Evolutionary conservation across 2,113 vertebrate genomes (phyloP).

Genomic region (Gallinago media): DNA sequence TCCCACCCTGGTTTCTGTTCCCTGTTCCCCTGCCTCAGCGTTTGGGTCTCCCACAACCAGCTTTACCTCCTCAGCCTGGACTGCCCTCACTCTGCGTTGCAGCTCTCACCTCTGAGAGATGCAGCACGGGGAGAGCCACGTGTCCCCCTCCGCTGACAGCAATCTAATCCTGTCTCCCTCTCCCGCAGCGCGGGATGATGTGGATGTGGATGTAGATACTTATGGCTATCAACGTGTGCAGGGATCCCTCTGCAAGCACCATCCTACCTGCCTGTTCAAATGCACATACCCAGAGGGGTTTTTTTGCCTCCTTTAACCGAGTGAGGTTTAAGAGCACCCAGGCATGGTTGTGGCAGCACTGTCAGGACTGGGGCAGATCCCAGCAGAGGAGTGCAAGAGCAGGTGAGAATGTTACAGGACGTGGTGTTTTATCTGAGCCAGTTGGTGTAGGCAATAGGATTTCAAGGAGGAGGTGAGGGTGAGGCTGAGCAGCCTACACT

Average conservation of each 20-base stretch:
- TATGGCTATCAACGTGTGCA: fast-evolving
- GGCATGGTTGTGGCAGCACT: fast-evolving
- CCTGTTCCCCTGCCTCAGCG: fast-evolving
- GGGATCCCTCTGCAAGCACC: background rate
- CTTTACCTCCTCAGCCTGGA: background rate
- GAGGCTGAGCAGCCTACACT: background rate
- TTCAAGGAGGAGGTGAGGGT: background rate
- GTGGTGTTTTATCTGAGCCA: background rate
- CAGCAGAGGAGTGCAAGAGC: background rate
- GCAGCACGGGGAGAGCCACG: fast-evolving
- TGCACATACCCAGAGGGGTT: background rate
- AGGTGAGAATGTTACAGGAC: background rate
- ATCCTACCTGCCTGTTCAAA: background rate
- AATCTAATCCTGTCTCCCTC: background rate
- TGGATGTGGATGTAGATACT: background rate
- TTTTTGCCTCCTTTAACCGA: fast-evolving
- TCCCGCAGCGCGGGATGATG: fast-evolving
- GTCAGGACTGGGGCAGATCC: background rate
- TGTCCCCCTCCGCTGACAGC: background rate
- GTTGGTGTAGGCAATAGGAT: background rate
- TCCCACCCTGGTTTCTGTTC: background rate
- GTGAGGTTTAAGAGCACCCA: background rate
- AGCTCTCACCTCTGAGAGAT: background rate
- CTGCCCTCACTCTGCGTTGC: fast-evolving
- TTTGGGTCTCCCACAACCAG: background rate